A percentile compares a stretch with the other conserved stretches of the same genome.
These are phyloP conservation scores for Myiozetetes cayanensis DNA, from an alignment of 2,113 vertebrate species.

Conservation along the genomic window DNA sequence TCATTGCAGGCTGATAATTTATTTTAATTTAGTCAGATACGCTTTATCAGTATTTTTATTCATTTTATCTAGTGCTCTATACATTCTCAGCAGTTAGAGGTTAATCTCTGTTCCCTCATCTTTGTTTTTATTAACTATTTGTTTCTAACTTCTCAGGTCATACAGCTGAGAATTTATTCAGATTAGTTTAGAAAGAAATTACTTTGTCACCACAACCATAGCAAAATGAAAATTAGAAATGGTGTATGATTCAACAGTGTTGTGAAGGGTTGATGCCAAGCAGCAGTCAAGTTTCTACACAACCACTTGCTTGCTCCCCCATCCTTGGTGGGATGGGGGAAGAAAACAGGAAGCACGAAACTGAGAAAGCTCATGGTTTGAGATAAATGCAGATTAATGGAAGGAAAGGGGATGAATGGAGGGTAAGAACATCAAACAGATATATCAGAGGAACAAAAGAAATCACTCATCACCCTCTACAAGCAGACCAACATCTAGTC, in stretches of 20 bases:
- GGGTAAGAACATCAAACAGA: neutral
- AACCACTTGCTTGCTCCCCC: accelerated
- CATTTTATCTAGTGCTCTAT: neutral
- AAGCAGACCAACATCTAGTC: neutral
- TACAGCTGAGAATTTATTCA: neutral
- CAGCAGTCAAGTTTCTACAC: neutral
- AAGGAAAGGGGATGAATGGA: neutral
- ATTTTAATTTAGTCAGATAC: neutral
- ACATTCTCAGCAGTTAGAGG: neutral
- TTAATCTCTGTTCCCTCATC: neutral
- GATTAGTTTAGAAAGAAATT: neutral
- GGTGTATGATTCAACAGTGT: neutral
- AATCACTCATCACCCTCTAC: neutral
- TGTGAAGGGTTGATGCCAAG: neutral
- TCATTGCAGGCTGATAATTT: neutral
- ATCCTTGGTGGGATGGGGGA: accelerated
- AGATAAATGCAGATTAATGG: neutral
- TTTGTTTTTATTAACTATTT: neutral
- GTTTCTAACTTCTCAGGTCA: neutral
- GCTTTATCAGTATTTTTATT: neutral
- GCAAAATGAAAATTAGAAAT: neutral
- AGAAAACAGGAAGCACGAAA: neutral
- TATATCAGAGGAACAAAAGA: neutral
- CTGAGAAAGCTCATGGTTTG: neutral
- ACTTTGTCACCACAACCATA: neutral